Conservation (phyloP, 1,140 invertebrate species). For the Hycleus phaleratus region DNA sequence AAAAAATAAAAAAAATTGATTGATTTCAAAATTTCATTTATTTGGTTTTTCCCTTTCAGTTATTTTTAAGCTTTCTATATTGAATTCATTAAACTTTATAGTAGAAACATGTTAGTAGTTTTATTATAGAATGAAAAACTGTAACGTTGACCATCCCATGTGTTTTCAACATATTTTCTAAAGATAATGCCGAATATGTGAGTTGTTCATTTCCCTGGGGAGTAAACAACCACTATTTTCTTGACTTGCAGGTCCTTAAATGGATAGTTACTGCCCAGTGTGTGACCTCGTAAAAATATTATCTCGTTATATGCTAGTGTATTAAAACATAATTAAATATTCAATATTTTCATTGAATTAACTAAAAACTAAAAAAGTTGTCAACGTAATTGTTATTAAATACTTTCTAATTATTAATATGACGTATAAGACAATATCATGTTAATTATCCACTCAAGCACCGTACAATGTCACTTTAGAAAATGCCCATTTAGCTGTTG, state of each 20-base stretch:
- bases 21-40: too few species aligned
- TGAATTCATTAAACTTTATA: too few species aligned
- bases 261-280: conserved; percentile 33
- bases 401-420: conserved; percentile 1
- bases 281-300: conserved; percentile 35
- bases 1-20: too few species aligned
- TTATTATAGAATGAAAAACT: conserved; percentile 16
- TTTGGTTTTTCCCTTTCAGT: too few species aligned
- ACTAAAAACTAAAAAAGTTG: too few species aligned
- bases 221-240: conserved; percentile 31
- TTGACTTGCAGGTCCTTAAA: conserved; percentile 31
- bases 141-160: conserved; percentile 23
- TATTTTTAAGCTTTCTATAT: too few species aligned
- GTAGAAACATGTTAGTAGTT: too few species aligned
- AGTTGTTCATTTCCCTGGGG: conserved; percentile 33
- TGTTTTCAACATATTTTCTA: conserved; percentile 31
- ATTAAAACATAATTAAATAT: too few species aligned
- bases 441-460: conserved; percentile 17
- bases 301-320: conserved; percentile 22
- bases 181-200: conserved; percentile 34
- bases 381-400: conserved; percentile 3
- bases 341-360: too few species aligned
- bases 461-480: conserved; percentile 15
- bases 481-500: conserved; percentile 16
- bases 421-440: conserved; percentile 12